Conservation (phyloP, 2,113 vertebrate species). For the Colinus virginianus region DNA sequence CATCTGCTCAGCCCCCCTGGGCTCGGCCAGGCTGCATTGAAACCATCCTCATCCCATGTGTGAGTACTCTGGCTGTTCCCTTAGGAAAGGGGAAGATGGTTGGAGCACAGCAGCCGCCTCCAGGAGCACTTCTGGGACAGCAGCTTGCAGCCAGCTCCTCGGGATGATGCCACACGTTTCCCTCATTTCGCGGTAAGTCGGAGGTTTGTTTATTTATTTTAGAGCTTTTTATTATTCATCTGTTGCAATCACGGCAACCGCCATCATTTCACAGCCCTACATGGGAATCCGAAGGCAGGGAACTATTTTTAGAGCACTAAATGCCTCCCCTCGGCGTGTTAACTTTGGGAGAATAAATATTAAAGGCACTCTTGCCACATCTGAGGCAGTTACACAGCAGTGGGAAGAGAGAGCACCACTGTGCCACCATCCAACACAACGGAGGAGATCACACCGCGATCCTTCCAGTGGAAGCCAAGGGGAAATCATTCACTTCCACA, state of each 20-base stretch:
- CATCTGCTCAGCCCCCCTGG: not conserved
- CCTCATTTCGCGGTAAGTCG: conserved; percentile 22
- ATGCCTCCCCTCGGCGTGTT: conserved; percentile 43
- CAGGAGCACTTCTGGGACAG: not conserved
- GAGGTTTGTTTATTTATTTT: conserved; percentile 41
- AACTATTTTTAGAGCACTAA: conserved; percentile 57
- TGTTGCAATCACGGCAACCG: conserved; percentile 42
- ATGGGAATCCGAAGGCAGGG: conserved; percentile 51
- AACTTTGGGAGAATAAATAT: conserved; percentile 47
- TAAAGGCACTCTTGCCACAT: conserved; percentile 24
- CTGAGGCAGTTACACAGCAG: not conserved
- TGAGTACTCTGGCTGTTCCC: not conserved
- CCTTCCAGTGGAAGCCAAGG: conserved; percentile 15
- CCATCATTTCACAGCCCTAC: conserved; percentile 59
- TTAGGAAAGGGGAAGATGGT: not conserved
- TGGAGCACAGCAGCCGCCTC: not conserved
- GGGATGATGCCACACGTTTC: not conserved
- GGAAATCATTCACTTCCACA: conserved; percentile 32
- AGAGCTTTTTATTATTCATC: not conserved
- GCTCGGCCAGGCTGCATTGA: accelerated
- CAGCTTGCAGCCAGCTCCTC: not conserved
- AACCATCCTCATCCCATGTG: not conserved
- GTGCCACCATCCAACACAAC: not conserved
- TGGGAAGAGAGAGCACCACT: conserved; percentile 23
- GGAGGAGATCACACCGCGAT: not conserved